Evolutionary conservation across 2,888 invertebrate species (phyloP).

Genomic region (Limnephilus auricula): DNA sequence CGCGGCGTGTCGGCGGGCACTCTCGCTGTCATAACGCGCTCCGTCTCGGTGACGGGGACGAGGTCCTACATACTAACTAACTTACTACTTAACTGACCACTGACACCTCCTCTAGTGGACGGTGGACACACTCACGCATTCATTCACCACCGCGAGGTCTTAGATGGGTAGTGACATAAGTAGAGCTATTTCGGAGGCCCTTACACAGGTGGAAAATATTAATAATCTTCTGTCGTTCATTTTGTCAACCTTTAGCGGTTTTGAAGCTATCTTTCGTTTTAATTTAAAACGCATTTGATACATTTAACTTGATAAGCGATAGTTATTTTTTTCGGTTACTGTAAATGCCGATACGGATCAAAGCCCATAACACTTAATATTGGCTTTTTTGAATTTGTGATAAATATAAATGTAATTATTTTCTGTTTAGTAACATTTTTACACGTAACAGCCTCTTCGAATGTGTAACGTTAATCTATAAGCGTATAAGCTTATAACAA

Average conservation of each 20-base stretch:
- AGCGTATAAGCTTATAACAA: no score
- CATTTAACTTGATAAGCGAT: background rate
- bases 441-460: background rate
- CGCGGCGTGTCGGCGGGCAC: constrained; percentile 78
- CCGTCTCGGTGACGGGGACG: background rate
- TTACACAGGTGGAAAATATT: background rate
- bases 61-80: background rate
- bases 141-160: constrained; percentile 25
- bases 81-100: no score
- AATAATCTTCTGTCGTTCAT: background rate
- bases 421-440: background rate
- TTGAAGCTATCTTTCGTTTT: background rate
- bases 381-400: background rate
- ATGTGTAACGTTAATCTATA: no score
- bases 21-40: constrained; percentile 58
- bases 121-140: background rate
- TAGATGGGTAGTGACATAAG: background rate
- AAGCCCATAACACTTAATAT: background rate
- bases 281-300: background rate
- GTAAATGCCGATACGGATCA: background rate
- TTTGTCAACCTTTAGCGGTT: background rate
- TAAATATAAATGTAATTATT: background rate
- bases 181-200: background rate
- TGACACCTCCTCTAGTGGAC: background rate
- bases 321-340: background rate